Evolutionary conservation across 1,140 invertebrate genomes (phyloP).

Genomic region (Charaxes varanes): DNA sequence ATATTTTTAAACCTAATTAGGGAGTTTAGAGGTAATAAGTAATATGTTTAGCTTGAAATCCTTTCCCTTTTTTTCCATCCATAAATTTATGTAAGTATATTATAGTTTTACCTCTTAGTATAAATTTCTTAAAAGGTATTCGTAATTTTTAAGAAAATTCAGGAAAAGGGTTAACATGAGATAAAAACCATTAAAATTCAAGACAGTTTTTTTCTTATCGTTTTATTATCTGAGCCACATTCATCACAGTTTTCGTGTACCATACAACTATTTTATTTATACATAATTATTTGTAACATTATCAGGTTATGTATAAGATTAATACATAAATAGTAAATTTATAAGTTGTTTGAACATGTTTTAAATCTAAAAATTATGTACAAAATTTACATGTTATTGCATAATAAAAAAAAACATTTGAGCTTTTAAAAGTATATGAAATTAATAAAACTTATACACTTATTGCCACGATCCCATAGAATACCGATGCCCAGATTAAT

Average conservation of each 20-base stretch:
- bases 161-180: too few species aligned
- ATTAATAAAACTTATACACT: conserved; percentile 1
- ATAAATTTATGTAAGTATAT: too few species aligned
- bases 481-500: not conserved
- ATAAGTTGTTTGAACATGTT: not conserved
- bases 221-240: conserved; percentile 62
- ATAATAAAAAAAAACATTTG: conserved; percentile 1
- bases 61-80: too few species aligned
- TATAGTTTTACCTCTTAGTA: too few species aligned
- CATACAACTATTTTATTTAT: conserved; percentile 11
- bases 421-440: conserved; percentile 1
- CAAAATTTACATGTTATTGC: not conserved
- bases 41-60: too few species aligned
- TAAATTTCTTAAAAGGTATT: too few species aligned
- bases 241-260: conserved; percentile 63
- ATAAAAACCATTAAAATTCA: conserved; percentile 2
- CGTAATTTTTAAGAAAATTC: too few species aligned
- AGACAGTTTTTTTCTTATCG: conserved; percentile 20
- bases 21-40: too few species aligned
- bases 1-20: too few species aligned
- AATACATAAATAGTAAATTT: conserved; percentile 1
- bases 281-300: conserved; percentile 1
- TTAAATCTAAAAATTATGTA: too few species aligned
- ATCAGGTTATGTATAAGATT: conserved; percentile 11
- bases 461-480: conserved; percentile 2